Conservation (phyloP, 2,888 invertebrate species). For the Helicoverpa assulta region DNA sequence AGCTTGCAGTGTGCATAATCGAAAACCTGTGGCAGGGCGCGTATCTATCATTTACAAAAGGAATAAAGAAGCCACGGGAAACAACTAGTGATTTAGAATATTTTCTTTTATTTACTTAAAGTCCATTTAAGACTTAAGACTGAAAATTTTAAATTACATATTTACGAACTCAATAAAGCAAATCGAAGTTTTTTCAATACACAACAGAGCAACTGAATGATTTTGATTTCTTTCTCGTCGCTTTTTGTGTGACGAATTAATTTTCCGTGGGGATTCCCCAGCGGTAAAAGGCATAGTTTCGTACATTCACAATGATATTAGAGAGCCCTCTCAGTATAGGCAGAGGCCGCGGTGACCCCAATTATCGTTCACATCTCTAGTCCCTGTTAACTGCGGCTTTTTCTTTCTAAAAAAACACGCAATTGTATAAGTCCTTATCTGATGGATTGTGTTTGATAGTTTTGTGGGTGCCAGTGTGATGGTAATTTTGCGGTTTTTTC, state of each 20-base stretch:
- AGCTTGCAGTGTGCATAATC: too few species aligned
- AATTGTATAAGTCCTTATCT: slow-evolving; percentile 13
- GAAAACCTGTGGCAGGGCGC: too few species aligned
- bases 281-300: slow-evolving; percentile 19
- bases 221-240: not conserved
- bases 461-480: slow-evolving; percentile 5
- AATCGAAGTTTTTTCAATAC: not conserved
- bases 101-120: too few species aligned
- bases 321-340: slow-evolving; percentile 5
- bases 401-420: slow-evolving; percentile 13
- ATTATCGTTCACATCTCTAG: slow-evolving; percentile 25
- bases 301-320: slow-evolving; percentile 10
- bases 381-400: not conserved
- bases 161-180: not conserved
- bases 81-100: too few species aligned
- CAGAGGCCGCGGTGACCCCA: slow-evolving; percentile 4
- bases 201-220: not conserved
- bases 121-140: too few species aligned
- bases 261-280: slow-evolving; percentile 23
- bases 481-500: too few species aligned
- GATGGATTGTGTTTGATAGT: slow-evolving; percentile 14
- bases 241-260: slow-evolving; percentile 2
- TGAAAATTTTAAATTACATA: too few species aligned
- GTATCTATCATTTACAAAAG: too few species aligned
- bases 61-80: too few species aligned